Evolutionary conservation across 2,888 invertebrate genomes (phyloP), one percentile per base, ranked within the genome.

Genomic region (Chymomyza fuscimana): DNA sequence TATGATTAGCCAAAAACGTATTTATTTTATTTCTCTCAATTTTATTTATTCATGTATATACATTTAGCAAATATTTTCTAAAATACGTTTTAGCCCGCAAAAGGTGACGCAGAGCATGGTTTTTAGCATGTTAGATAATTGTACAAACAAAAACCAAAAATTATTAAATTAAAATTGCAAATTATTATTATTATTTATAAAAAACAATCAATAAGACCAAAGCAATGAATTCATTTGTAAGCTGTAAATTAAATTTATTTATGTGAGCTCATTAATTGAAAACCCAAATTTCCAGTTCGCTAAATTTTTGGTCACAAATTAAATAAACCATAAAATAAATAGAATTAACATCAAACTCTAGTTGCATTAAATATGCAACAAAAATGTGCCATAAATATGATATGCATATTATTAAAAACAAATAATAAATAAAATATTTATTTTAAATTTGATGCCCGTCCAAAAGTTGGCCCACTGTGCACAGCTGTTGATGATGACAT

Each of bases 401-500:
- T 46, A 46, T 46, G 40, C 40, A 12, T 46, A 46, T 46, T 46
- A 46, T 46, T 12, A 46, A 46, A 46, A 46, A 12, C 12, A 46
- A 46, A 46, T 46, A 46, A 46, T 46, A 12, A 40, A 40, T 40
- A 12, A 4, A 40, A 12, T 9, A 19, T 22, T 19, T 19, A n/a
- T n/a, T n/a, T 46, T 46, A 46, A 12, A 12, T 46, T 12, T 1
- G 6, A 12, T 10, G 12, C 12, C 40, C 5, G 12, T 3, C 40
- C 40, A 46, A 10, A 46, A 46, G 40, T 12, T 46, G 40, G 40
- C 40, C 12, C 29, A 29, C 29, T 32, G 32, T 19, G 32, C 59
- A 9, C 12, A 29, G 50, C 19, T 61, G 61, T 16, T 46, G 58
- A 58, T 58, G 29, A 66, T 60, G 51, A 22, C 59, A 68, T 65